Base-by-base conservation (phyloP, 2,888 invertebrate genomes). In the Tipula lateralis region DNA sequence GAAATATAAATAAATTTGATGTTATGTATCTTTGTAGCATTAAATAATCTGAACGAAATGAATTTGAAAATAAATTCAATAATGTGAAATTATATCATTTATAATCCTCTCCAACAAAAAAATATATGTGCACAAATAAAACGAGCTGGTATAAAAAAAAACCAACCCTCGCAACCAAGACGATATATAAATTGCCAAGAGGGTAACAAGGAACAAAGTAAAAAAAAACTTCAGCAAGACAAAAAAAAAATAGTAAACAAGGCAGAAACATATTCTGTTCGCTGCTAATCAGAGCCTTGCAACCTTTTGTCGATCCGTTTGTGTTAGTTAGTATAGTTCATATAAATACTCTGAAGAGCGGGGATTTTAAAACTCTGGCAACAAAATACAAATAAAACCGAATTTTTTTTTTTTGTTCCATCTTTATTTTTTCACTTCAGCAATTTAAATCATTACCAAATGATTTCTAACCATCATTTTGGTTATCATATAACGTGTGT, bases 31-130 rank as follows among this genome's bases (percentile, higher is more conserved):
- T 24, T 12, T 66, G 66, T 66, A 66, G 24, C 66, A 66, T 66
- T 66, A 66, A 66, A 66, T 66, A 66, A 66, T 66, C 24, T 66
- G 24, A 66, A 19, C n/a, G 66, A 66, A 66, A 66, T 66, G 66
- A 66, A 66, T 66, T 66, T 66, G 66, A 66, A 66, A 66, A 66
- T 66, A 66, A 66, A 66, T 66, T 66, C 66, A 66, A 66, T 66
- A 66, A 66, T 24, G 66, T 66, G 66, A 66, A 66, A 66, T 66
- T 12, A 66, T 66, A 66, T 66, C 66, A 66, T 66, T 66, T 66
- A 66, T 66, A 66, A 66, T 66, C 66, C 66, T 24, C 44, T 16
- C 44, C 44, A 50, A 16, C 16, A 16, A 50, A 50, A 50, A 50
- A 50, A 50, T n/a, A n/a, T n/a, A 13, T 39, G 12, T 12, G 39